Evolutionary conservation across 2,888 invertebrate genomes (phyloP).

Genomic region (Drosophila subsilvestris): DNA sequence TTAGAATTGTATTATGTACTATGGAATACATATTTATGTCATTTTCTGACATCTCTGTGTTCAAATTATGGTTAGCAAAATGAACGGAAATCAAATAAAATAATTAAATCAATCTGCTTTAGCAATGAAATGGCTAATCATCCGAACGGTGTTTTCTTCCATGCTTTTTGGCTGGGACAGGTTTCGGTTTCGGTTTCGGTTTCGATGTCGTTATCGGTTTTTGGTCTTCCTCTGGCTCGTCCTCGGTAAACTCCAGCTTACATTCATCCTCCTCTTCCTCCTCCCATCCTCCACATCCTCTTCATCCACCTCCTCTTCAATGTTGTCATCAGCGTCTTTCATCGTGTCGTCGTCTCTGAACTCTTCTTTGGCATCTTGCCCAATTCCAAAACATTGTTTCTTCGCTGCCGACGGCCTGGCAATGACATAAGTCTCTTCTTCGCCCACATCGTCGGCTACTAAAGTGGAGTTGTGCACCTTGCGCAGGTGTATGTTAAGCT

Average conservation of each 20-base stretch:
- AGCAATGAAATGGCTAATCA: conserved; percentile 28
- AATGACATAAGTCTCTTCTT: conserved; percentile 23
- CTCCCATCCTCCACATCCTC: conserved; percentile 1
- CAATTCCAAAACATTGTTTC: conserved; percentile 45
- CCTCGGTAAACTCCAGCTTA: neutral
- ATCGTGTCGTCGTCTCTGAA: conserved; percentile 29
- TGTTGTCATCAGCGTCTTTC: neutral
- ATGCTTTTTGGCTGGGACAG: neutral
- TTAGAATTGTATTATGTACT: conserved; percentile 41
- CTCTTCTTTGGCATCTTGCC: conserved; percentile 49
- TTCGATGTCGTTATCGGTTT: neutral
- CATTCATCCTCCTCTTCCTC: conserved; percentile 1
- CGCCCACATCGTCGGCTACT: conserved; percentile 28
- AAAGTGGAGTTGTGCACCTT: conserved; percentile 46
- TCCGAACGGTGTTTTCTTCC: neutral
- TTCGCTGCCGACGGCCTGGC: conserved; percentile 48
- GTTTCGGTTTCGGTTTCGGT: neutral
- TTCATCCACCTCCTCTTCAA: conserved; percentile 2
- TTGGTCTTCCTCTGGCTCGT: neutral
- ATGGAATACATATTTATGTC: conserved; percentile 49
- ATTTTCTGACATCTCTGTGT: conserved; percentile 72
- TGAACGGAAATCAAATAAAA: conserved; percentile 38
- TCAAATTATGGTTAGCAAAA: conserved; percentile 62
- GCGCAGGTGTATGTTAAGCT: conserved; percentile 60
- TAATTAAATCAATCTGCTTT: conserved; percentile 45